Evolutionary conservation across 2,113 vertebrate genomes (phyloP), one percentile per base, ranked within the genome.

Genomic region (Myodes glareolus): DNA sequence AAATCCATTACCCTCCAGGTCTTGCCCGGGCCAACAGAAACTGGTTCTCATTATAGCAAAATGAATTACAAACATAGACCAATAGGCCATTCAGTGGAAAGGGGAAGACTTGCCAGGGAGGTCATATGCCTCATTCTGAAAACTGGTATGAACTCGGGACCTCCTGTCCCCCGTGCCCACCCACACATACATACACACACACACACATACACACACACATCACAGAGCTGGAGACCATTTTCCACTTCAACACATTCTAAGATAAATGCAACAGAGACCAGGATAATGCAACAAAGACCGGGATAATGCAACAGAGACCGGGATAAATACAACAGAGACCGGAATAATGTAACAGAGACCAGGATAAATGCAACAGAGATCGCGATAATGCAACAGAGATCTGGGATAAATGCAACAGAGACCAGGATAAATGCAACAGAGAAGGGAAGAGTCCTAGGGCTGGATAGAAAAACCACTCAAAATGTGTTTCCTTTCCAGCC

Each of bases 1-100:
- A 94, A 95, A 90, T 47, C 50, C 55, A 92, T 82, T 95, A 94
- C 89, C 92, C 72, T 89, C 65, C 7, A 86, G 67, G 39, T 77
- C 65, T 63, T 67, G 31, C 29, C 45, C 63, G 13, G 58, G 86
- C 89, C 92, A 95, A 93, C 0, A 90, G 36, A 92, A 36, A 52
- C 70, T 52, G 58, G 42, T 10, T 96, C 55, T 85, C 55, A 36
- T 10, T 88, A 67, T 36, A 96, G 42, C 65, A 81, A 91, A 94
- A 45, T 67, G 68, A 88, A 95, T 65, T 50, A 90, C 31, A 55
- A 39, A 96, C 9, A 21, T 10, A 91, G 75, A 25, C 55, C 33
- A 70, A 72, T 61, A 95, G 86, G 6, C 73, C 65, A 36, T 39
- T 86, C 76, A 17, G 5, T 10, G 19, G 65, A 94, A 80, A 61